phyloP scores from a whole-genome alignment of 2,888 invertebrate genomes.

The Drosophila falleni region DNA sequence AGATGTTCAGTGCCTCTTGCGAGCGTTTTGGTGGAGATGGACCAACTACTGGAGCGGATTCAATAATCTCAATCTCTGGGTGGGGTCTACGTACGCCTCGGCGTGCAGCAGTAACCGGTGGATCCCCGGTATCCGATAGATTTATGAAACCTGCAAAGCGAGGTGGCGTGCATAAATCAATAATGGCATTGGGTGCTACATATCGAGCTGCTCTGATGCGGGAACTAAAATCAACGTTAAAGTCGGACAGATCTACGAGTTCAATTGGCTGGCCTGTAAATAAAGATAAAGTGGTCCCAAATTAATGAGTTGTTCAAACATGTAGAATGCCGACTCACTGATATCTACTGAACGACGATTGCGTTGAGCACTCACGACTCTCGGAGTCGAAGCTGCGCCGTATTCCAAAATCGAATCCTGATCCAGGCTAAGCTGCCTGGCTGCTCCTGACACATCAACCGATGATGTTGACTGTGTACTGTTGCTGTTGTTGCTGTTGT shows the following conservation, averaged over 20 bases:
- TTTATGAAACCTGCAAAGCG: background rate
- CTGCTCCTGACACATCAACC: background rate
- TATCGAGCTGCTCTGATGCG: background rate
- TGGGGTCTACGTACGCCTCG: background rate
- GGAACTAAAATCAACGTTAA: background rate
- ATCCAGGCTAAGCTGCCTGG: background rate
- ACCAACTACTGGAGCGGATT: background rate
- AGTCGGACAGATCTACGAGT: slow-evolving; percentile 28
- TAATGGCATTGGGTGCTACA: slow-evolving; percentile 31
- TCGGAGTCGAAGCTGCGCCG: slow-evolving; percentile 30
- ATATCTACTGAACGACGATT: background rate
- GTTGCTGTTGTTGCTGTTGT: too few relatives aligned
- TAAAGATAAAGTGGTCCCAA: too few relatives aligned
- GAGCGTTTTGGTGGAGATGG: background rate
- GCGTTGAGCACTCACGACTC: background rate
- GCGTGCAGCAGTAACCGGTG: background rate
- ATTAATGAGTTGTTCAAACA: background rate
- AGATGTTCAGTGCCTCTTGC: rapidly evolving
- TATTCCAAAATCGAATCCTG: background rate
- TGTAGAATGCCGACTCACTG: slow-evolving; percentile 23
- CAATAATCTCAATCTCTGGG: background rate
- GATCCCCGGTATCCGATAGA: slow-evolving; percentile 1
- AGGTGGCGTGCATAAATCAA: slow-evolving; percentile 49
- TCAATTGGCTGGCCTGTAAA: slow-evolving; percentile 15
- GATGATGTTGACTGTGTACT: background rate